These are phyloP conservation scores for cattle (Bos taurus) DNA, from an alignment of 2,113 vertebrate species.

Conservation along the genomic window ARS-UCD2.0 NC_037342.1:929501-930000, in stretches of 20 bases:
- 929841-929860: background rate
- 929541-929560: background rate
- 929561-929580: background rate
- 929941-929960: too few species aligned
- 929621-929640: background rate
- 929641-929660: too few species aligned
- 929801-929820: background rate
- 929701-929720: background rate
- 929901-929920: too few species aligned
- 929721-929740: background rate
- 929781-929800: background rate
- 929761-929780: background rate
- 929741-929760: background rate
- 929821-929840: background rate
- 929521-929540: background rate
- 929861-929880: background rate
- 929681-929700: too few species aligned
- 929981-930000: too few species aligned
- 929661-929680: too few species aligned
- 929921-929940: too few species aligned
- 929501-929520: background rate
- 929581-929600: background rate
- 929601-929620: background rate
- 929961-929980: too few species aligned
- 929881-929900: too few species aligned